Base-by-base conservation (phyloP, 2,888 invertebrate genomes). In the Sinhomidia bicolor region DNA sequence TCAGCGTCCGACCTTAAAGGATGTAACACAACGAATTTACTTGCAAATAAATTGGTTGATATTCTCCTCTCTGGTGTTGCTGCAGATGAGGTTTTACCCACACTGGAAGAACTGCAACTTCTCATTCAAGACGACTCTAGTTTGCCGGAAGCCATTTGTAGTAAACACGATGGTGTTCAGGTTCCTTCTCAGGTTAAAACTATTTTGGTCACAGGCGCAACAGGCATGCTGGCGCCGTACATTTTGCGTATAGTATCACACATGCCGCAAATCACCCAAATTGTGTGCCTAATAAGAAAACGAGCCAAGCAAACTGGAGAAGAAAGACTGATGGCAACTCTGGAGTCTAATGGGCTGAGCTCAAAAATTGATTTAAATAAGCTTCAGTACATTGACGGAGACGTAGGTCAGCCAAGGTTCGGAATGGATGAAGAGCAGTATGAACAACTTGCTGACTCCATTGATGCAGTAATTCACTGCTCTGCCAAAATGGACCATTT, bases 171-270 rank as follows among this genome's bases (percentile, higher is more conserved):
- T 9, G 36, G 57, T 0, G 36, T 74, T 2, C 9, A 9, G 12
- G 14, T 32, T 41, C 84, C 88, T 2, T 85, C 88, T 3, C 68
- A 90, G 26, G 76, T 90, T 0, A 57, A 32, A 26, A 85, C 47
- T 20, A 51, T 91, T 6, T 51, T 91, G 14, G 3, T 91, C 6
- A 91, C 91, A 0, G 91, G 91, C 0, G 89, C 71, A 0, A 91
- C 91, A 3, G 91, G 91, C 14, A 85, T 84, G 47, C 23, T 91
- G 32, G 91, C 80, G 0, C 87, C 89, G 0, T 86, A 89, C 47
- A 26, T 91, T 26, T 62, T 91, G 7, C 51, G 80, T 2, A 51
- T 74, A 26, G 10, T 91, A 5, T 71, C 65, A 3, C 74, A 84
- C 1, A 41, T 81, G 47, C 57, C 44, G 12, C 71, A 82, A 14